A percentile compares a stretch with the other conserved stretches of the same genome.
phyloP scores from a whole-genome alignment of 2,888 invertebrate genomes.

The Dynastes hyllus region DNA sequence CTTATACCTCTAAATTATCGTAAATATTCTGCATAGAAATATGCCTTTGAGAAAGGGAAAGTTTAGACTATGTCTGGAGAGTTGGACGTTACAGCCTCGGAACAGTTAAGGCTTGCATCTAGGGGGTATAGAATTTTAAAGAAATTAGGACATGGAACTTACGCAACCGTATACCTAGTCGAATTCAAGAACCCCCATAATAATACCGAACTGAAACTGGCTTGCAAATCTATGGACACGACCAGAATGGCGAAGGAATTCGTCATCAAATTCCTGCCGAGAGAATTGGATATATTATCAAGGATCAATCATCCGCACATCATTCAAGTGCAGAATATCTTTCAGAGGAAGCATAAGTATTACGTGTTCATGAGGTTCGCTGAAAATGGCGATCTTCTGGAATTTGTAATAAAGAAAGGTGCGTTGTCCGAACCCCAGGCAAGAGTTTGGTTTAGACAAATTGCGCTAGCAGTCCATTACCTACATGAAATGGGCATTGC shows the following conservation, averaged over 20 bases:
- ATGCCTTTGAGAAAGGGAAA: conserved; percentile 17
- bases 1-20: conserved; percentile 16
- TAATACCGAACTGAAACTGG: conserved; percentile 70
- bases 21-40: conserved; percentile 22
- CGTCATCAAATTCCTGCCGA: conserved; percentile 85
- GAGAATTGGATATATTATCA: conserved; percentile 85
- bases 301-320: conserved; percentile 87
- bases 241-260: conserved; percentile 84
- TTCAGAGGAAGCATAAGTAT: conserved; percentile 81
- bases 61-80: conserved; percentile 65
- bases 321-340: conserved; percentile 84
- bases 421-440: conserved; percentile 80
- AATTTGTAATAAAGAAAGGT: conserved; percentile 81
- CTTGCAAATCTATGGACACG: conserved; percentile 85
- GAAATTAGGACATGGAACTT: conserved; percentile 84
- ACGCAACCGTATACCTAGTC: conserved; percentile 79
- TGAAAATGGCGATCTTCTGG: conserved; percentile 86
- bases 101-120: conserved; percentile 76
- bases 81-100: conserved; percentile 73
- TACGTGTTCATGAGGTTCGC: conserved; percentile 85
- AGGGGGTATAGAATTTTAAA: conserved; percentile 79
- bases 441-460: conserved; percentile 82
- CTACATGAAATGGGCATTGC: conserved; percentile 83
- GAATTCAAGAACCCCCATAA: conserved; percentile 57
- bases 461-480: conserved; percentile 80